Percentiles rank a stretch among this genome's conserved stretches.
phyloP scores from a whole-genome alignment of 2,888 invertebrate species.

The Geotrupes spiniger region DNA sequence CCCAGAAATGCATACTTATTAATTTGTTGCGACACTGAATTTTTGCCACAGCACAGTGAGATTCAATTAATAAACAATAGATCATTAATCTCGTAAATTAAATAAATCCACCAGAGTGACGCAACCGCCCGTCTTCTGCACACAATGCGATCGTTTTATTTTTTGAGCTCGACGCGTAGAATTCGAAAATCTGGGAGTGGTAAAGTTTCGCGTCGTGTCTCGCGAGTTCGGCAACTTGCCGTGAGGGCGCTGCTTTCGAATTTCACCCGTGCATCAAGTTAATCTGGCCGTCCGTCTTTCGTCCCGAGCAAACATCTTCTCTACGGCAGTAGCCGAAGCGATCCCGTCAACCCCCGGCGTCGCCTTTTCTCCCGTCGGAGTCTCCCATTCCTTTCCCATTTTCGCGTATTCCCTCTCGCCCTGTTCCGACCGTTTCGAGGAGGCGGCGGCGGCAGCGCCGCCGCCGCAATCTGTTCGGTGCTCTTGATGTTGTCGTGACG shows the following conservation, averaged over 20 bases:
- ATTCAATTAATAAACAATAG: too few relatives aligned
- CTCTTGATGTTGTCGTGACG: slow-evolving; percentile 26
- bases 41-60: too few relatives aligned
- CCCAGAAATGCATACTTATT: too few relatives aligned
- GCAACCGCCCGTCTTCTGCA: too few relatives aligned
- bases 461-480: slow-evolving; percentile 35
- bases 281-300: slow-evolving; percentile 36
- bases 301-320: slow-evolving; percentile 30
- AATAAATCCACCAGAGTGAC: too few relatives aligned
- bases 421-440: not conserved
- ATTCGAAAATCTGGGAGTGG: too few relatives aligned
- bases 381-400: slow-evolving; percentile 4
- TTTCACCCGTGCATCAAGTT: slow-evolving; percentile 36
- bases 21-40: too few relatives aligned
- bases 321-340: slow-evolving; percentile 6
- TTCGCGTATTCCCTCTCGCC: not conserved
- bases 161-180: too few relatives aligned
- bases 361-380: slow-evolving; percentile 1
- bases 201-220: too few relatives aligned
- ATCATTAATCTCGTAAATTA: too few relatives aligned
- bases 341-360: slow-evolving; percentile 6
- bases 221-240: not conserved
- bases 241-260: slow-evolving; percentile 7
- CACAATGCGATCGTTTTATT: too few relatives aligned
- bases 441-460: slow-evolving; percentile 2